Base-by-base conservation (phyloP, 2,888 invertebrate species). In the Drosophila acutilabella region DNA sequence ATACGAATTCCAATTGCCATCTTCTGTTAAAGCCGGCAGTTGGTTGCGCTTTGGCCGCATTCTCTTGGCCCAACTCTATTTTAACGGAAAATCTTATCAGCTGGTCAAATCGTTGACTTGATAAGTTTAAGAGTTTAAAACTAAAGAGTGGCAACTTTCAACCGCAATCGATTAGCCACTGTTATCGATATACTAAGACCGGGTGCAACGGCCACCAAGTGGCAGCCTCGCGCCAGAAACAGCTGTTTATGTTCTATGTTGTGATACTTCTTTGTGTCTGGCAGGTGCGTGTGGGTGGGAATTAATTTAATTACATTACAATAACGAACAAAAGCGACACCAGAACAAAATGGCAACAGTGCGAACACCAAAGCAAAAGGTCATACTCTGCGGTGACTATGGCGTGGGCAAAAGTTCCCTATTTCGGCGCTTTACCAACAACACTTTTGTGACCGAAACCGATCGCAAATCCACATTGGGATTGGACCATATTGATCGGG, bases 361-460 rank as follows among this genome's bases (percentile, higher is more conserved):
- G 61, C 96, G 95, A 93, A 95, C 96, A 82, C 97, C 97, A 23
- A 96, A 96, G 88, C 95, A 97, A 85, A 98, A 98, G 94, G 96
- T 98, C 40, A 98, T 98, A 90, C 93, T 98, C 67, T 98, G 97
- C 92, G 98, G 98, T 42, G 98, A 98, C 93, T 98, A 97, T 93
- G 98, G 98, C 62, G 98, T 98, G 20, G 98, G 98, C 40, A 98
- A 98, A 93, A 97, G 97, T 91, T 98, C 98, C 20, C 93, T 98
- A 80, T 98, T 98, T 92, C 94, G 98, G 61, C 94, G 98, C 77
- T 98, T 97, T 92, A 95, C 97, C 65, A 97, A 96, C 90, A 81
- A 91, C 52, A 88, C 90, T 4, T 91, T 91, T 44, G 94, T 97
- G n/a, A 95, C 96, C 18, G 95, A 96, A 66, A 95, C 95, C 13